phyloP scores from a whole-genome alignment of 1,140 invertebrate genomes.

The Paraescarpia echinospica region DNA sequence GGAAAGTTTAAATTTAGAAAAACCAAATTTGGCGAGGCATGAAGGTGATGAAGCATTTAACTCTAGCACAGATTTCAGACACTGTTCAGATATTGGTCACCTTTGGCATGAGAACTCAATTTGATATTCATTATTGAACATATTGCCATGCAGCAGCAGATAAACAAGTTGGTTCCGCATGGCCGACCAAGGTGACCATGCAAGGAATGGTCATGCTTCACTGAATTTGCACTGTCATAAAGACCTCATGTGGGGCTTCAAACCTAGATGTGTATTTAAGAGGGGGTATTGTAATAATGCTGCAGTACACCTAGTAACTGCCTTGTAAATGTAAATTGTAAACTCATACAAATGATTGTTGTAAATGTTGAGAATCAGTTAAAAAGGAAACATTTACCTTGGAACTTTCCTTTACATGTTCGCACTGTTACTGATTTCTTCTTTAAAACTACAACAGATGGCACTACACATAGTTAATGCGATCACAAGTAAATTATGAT shows the following conservation, averaged over 20 bases:
- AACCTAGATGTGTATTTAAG: conserved; percentile 18
- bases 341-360: no score
- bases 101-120: neutral
- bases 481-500: no score
- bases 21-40: neutral
- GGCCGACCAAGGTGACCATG: neutral
- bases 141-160: neutral
- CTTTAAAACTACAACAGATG: no score
- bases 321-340: no score
- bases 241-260: neutral
- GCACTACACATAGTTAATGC: no score
- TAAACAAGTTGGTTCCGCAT: neutral
- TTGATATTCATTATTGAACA: neutral
- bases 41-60: neutral
- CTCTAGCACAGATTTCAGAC: neutral
- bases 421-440: no score
- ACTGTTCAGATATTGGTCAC: neutral
- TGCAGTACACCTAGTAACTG: neutral
- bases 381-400: no score
- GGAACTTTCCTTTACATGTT: no score
- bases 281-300: conserved; percentile 19
- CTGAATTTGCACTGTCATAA: neutral
- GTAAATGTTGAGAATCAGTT: no score
- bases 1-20: neutral
- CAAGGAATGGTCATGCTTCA: neutral